Base-by-base conservation (phyloP, 1,140 invertebrate species). In the Bemisia tabaci region DNA sequence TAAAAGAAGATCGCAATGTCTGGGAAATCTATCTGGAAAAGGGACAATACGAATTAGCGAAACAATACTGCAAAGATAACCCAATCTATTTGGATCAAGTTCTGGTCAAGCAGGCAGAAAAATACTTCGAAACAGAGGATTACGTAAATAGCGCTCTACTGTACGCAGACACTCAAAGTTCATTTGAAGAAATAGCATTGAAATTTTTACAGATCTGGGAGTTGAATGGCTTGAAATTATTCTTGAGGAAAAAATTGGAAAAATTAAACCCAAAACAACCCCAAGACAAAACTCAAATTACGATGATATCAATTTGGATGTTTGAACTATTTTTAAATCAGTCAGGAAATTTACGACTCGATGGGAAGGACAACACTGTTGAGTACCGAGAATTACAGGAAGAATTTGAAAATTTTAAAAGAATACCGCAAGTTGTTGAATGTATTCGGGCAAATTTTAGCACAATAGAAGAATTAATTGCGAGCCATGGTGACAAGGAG, bases 281-380 rank as follows among this genome's bases (percentile, higher is more conserved):
- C 1, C 82, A 86, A 68, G 87, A 89, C 70, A 85, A 85, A 71
- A 92, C 90, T 0, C 87, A 96, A 77, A 87, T 91, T 59, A 94
- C 92, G 0, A 92, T 96, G 84, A 82, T 97, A 26, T 88, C 95
- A 0, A 84, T 95, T 39, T 98, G 95, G 94, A 82, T 97, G 61
- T 84, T 94, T 5, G 95, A 98, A 77, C 78, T 98, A 23, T 95
- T 89, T 78, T 80, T 97, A 69, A 93, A 89, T 71, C 87, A 95
- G 78, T 82, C 97, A 72, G 88, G 90, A 63, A 73, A 83, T 26
- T 75, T 92, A 69, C 79, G 84, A 70, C 84, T 85, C 60, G 77
- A 79, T 26, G 83, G 81, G 0, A 76, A 84, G 22, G 81, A 84
- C 63, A 80, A 82, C 64, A 75, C 77, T 0, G 71, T 76, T 25